Conservation (phyloP, 1,140 invertebrate species). For the Adelges cooleyi region DNA sequence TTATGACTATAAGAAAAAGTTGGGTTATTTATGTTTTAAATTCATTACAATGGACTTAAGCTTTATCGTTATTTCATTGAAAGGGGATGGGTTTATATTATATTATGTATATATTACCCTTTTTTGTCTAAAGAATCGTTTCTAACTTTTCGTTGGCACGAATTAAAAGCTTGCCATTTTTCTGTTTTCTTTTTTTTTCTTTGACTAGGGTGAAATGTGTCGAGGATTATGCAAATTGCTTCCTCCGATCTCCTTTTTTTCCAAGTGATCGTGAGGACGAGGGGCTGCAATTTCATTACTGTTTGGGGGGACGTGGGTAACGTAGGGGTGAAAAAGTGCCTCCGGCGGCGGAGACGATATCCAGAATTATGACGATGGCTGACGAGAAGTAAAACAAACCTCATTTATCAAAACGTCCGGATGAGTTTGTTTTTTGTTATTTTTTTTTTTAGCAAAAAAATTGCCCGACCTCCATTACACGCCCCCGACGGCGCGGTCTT, state of each 20-base stretch:
- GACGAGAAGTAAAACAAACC: slow-evolving; percentile 25
- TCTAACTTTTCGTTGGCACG: background rate
- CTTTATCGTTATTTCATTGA: too few relatives aligned
- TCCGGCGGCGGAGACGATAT: slow-evolving; percentile 7
- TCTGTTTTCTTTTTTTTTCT: background rate
- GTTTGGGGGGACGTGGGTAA: background rate
- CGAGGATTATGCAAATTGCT: slow-evolving; percentile 24
- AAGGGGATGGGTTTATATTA: too few relatives aligned
- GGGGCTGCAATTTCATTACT: slow-evolving; percentile 9
- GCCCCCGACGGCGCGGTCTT: background rate
- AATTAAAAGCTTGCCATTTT: background rate
- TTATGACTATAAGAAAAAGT: too few relatives aligned
- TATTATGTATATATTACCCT: too few relatives aligned
- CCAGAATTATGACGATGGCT: slow-evolving; percentile 12
- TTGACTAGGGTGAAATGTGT: slow-evolving; percentile 14
- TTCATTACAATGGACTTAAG: too few relatives aligned
- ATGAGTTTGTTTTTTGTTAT: slow-evolving; percentile 9
- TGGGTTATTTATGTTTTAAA: too few relatives aligned
- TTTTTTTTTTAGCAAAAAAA: background rate
- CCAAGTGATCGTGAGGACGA: background rate
- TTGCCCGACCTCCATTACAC: background rate
- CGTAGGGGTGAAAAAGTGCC: slow-evolving; percentile 1
- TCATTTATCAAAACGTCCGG: slow-evolving; percentile 26
- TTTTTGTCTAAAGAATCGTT: background rate
- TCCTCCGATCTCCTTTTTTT: background rate